Evolutionary conservation across 2,888 invertebrate genomes (phyloP).

Genomic region (Eristalinus sepulchralis): DNA sequence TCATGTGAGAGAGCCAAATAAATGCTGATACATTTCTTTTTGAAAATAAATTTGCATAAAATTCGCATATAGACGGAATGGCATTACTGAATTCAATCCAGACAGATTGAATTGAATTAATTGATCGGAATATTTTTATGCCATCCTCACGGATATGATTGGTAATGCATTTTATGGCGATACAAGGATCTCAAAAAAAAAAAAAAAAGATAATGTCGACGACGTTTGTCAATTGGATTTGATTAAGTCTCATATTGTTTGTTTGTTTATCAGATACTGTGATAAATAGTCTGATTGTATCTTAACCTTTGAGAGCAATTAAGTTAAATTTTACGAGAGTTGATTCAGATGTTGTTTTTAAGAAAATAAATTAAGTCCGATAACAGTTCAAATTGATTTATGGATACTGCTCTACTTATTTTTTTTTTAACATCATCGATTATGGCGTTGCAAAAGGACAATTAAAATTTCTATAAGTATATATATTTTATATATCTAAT

Average conservation of each 20-base stretch:
- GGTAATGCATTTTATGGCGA: constrained; percentile 26
- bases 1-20: constrained; percentile 31
- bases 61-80: constrained; percentile 62
- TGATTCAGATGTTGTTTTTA: background rate
- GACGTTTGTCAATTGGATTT: background rate
- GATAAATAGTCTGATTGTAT: background rate
- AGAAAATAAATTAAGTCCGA: background rate
- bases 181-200: background rate
- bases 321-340: background rate
- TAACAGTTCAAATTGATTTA: no score
- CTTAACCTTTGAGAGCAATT: background rate
- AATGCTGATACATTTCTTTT: constrained; percentile 32
- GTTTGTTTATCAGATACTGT: background rate
- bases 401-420: no score
- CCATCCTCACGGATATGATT: constrained; percentile 27
- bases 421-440: no score
- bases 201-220: constrained; percentile 1
- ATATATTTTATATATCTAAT: no score
- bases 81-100: constrained; percentile 29
- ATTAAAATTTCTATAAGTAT: no score
- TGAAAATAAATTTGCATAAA: constrained; percentile 53
- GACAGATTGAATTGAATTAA: constrained; percentile 42
- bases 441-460: no score
- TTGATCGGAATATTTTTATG: constrained; percentile 33
- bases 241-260: background rate